phyloP scores from a whole-genome alignment of 1,140 invertebrate species.

The Subanguina moxae region DNA sequence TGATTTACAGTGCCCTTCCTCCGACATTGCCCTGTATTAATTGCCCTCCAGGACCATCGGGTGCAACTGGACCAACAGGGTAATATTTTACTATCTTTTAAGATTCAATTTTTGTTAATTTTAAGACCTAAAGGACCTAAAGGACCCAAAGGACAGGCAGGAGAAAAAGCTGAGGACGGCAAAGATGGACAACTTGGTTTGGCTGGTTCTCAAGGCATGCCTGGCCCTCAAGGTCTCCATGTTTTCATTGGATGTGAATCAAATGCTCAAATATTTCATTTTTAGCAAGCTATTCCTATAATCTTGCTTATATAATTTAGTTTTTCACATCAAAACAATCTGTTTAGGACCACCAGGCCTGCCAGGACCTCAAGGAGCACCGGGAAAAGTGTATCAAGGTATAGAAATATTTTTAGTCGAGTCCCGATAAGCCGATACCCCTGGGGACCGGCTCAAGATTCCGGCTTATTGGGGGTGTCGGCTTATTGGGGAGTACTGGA shows the following conservation, averaged over 20 bases:
- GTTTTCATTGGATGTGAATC: too few species aligned
- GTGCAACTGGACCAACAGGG: constrained; percentile 2
- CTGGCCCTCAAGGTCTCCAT: constrained; percentile 27
- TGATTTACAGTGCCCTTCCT: neutral
- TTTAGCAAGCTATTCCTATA: too few species aligned
- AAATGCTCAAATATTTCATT: too few species aligned
- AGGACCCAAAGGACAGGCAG: constrained; percentile 52
- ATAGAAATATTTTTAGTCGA: too few species aligned
- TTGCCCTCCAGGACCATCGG: constrained; percentile 52
- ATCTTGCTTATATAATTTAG: too few species aligned
- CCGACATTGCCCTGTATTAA: constrained; percentile 54
- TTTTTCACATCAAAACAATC: too few species aligned
- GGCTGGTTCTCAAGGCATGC: constrained; percentile 38
- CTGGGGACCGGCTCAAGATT: neutral
- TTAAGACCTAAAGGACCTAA: constrained; percentile 56
- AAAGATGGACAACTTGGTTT: constrained; percentile 53
- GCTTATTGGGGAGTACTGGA: too few species aligned
- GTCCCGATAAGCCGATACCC: neutral
- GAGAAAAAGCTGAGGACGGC: constrained; percentile 27
- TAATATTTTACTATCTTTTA: neutral
- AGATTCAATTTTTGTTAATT: constrained; percentile 25
- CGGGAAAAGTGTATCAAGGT: constrained; percentile 44
- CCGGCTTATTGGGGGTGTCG: too few species aligned
- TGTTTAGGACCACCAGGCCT: constrained; percentile 47
- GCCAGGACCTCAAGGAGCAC: constrained; percentile 45